Conservation (phyloP, 2,113 vertebrate genomes). For the Elephantulus edwardii region DNA sequence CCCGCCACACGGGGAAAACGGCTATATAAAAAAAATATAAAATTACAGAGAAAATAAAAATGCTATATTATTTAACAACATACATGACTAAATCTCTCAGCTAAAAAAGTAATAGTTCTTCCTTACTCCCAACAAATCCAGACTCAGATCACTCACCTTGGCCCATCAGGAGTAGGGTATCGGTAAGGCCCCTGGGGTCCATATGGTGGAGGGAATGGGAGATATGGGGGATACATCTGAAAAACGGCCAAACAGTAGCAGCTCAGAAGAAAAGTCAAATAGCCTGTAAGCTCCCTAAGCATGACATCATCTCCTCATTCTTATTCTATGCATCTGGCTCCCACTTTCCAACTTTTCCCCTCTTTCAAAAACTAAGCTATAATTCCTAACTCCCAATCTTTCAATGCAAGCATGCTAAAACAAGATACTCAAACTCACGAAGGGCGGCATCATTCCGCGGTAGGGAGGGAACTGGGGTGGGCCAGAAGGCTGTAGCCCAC, state of each 20-base stretch:
- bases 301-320: too few species aligned
- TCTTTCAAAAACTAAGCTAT: not conserved
- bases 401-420: not conserved
- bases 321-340: not conserved
- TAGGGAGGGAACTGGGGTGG: slow-evolving; percentile 92
- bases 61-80: not conserved
- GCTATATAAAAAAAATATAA: not conserved
- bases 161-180: slow-evolving; percentile 90
- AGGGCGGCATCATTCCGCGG: slow-evolving; percentile 93
- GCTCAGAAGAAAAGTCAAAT: slow-evolving; percentile 2
- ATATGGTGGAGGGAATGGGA: slow-evolving; percentile 93
- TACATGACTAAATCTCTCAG: not conserved
- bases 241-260: slow-evolving; percentile 52
- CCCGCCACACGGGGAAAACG: slow-evolving; percentile 90
- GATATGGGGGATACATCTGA: slow-evolving; percentile 94
- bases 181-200: slow-evolving; percentile 93
- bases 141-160: slow-evolving; percentile 84
- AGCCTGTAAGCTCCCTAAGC: not conserved
- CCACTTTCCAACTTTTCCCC: not conserved
- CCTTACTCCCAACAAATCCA: not conserved
- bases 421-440: slow-evolving; percentile 84
- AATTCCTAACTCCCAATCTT: not conserved
- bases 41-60: not conserved
- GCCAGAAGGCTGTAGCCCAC: slow-evolving; percentile 87
- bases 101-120: not conserved